These are phyloP conservation scores for Caenorhabditis sinica DNA, from an alignment of 2,888 invertebrate genomes.

Conservation along the genomic window DNA sequence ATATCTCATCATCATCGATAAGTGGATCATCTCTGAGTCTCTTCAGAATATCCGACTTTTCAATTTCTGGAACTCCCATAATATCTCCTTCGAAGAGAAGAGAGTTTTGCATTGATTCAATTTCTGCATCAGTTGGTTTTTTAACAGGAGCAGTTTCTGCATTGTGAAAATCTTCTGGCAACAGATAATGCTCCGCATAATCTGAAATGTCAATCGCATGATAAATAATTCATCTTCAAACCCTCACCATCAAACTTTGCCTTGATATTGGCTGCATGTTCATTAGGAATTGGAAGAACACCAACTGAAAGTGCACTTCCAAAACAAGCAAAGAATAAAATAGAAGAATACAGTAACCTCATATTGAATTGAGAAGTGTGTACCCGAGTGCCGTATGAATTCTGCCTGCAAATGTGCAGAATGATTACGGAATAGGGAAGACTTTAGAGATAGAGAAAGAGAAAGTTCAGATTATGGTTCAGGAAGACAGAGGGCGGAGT, in stretches of 20 bases:
- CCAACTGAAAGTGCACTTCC: slow-evolving; percentile 43
- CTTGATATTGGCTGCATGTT: slow-evolving; percentile 69
- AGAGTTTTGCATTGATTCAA: slow-evolving; percentile 82
- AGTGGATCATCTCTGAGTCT: slow-evolving; percentile 73
- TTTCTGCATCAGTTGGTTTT: slow-evolving; percentile 77
- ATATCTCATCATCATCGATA: slow-evolving; percentile 71
- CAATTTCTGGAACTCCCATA: slow-evolving; percentile 82
- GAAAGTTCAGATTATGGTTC: slow-evolving; percentile 48
- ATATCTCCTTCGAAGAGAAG: slow-evolving; percentile 87
- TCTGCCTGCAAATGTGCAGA: slow-evolving; percentile 53
- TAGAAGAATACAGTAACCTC: slow-evolving; percentile 47
- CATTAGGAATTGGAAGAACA: slow-evolving; percentile 71
- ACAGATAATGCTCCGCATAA: slow-evolving; percentile 78
- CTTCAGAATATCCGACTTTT: slow-evolving; percentile 64
- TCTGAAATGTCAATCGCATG: slow-evolving; percentile 68
- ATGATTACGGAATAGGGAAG: slow-evolving; percentile 35
- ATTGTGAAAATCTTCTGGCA: slow-evolving; percentile 82
- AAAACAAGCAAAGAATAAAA: slow-evolving; percentile 26
- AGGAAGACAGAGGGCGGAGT: slow-evolving; percentile 36
- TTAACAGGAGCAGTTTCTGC: slow-evolving; percentile 78
- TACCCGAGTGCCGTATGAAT: slow-evolving; percentile 63
- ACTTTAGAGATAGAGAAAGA: background rate
- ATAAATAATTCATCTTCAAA: background rate
- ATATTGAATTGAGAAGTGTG: slow-evolving; percentile 36
- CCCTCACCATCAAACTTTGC: slow-evolving; percentile 74